A percentile compares a stretch with the other conserved stretches of the same genome.
Evolutionary conservation across 2,888 invertebrate species (phyloP).

Genomic region (Ellobium chinense): DNA sequence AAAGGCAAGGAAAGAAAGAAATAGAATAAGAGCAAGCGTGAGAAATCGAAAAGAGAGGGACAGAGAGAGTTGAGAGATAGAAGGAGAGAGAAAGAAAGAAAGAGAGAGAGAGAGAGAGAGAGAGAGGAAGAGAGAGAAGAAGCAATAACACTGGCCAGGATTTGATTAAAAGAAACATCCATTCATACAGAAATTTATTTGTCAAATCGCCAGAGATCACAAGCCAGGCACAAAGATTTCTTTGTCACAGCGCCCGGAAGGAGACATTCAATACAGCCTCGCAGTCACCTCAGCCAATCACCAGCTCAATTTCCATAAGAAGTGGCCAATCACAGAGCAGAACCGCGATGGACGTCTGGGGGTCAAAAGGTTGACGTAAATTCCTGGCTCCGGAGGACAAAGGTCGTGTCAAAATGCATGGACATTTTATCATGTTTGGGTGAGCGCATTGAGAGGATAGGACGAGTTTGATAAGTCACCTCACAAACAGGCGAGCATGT

Average conservation of each 20-base stretch:
- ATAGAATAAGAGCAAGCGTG: constrained; percentile 37
- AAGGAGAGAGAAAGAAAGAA: constrained; percentile 34
- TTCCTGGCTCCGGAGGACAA: neutral
- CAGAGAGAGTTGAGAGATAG: constrained; percentile 6
- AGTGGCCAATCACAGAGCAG: neutral
- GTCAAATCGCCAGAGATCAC: neutral
- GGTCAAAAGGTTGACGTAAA: neutral
- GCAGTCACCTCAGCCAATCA: neutral
- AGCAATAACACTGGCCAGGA: neutral
- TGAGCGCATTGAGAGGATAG: neutral
- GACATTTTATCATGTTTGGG: neutral
- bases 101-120: constrained; percentile 43
- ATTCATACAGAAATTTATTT: neutral
- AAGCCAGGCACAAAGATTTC: neutral
- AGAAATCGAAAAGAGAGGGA: constrained; percentile 37
- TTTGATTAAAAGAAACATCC: neutral
- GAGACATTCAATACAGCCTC: neutral
- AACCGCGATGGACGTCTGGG: neutral
- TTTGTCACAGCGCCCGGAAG: neutral
- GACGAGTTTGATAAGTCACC: neutral
- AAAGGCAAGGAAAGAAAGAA: neutral
- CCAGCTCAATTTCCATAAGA: neutral
- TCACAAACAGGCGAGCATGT: neutral
- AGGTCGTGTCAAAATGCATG: neutral
- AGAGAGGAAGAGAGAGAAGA: constrained; percentile 41